Evolutionary conservation across 2,113 vertebrate genomes (phyloP).

Genomic region (Strigops habroptila): DNA sequence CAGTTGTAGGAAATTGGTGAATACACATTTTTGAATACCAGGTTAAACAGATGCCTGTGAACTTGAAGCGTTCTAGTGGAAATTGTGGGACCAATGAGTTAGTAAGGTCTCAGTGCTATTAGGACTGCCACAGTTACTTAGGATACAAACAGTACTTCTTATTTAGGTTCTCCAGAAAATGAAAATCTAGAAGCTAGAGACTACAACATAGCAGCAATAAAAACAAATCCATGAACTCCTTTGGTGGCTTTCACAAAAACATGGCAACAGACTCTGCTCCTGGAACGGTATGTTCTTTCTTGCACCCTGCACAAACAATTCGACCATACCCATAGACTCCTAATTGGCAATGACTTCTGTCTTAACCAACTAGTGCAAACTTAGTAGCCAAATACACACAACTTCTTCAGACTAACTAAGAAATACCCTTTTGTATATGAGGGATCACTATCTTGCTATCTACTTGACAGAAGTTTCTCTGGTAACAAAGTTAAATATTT

Average conservation of each 20-base stretch:
- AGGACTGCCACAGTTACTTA: background rate
- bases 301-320: background rate
- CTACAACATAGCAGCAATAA: slow-evolving; percentile 10
- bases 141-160: background rate
- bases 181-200: background rate
- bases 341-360: background rate
- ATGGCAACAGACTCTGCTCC: slow-evolving; percentile 7
- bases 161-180: background rate
- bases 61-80: background rate
- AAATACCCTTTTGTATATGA: background rate
- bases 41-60: background rate
- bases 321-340: background rate
- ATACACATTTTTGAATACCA: background rate
- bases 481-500: slow-evolving; percentile 62
- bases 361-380: slow-evolving; percentile 25
- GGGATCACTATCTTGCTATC: slow-evolving; percentile 16
- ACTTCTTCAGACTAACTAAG: slow-evolving; percentile 34
- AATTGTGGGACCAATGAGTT: background rate
- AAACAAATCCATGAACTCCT: slow-evolving; percentile 20
- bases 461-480: slow-evolving; percentile 34
- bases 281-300: background rate
- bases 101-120: background rate
- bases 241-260: background rate
- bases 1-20: background rate
- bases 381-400: background rate